Percentiles rank a stretch among this genome's conserved stretches.
Conservation (phyloP, 2,797 vertebrate genomes). For the Bovichtus variegatus region DNA sequence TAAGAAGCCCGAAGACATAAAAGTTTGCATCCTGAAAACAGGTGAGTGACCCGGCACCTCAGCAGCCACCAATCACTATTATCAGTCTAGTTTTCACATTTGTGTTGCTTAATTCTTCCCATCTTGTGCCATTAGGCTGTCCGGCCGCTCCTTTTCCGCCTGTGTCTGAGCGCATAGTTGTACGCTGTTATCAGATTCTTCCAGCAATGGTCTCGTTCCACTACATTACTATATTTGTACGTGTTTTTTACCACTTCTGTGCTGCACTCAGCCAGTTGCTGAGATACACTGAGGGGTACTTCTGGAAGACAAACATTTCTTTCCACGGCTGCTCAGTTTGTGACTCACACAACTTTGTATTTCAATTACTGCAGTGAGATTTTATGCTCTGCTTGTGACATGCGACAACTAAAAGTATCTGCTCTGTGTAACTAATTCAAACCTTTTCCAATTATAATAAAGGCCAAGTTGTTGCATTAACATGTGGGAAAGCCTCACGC, state of each 20-base stretch:
- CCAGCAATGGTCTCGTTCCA: conserved; percentile 25
- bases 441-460: not conserved
- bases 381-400: not conserved
- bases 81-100: not conserved
- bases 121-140: not conserved
- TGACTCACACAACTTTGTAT: conserved; percentile 49
- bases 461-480: not conserved
- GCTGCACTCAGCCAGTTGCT: conserved; percentile 43
- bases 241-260: conserved; percentile 53
- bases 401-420: not conserved
- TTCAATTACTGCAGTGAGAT: conserved; percentile 9
- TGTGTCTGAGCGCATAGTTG: conserved; percentile 51
- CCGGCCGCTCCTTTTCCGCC: not conserved
- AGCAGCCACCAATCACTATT: not conserved
- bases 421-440: not conserved
- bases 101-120: not conserved
- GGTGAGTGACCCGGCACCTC: conserved; percentile 63
- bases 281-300: conserved; percentile 35
- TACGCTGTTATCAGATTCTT: conserved; percentile 65
- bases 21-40: conserved; percentile 41
- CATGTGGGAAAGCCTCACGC: not conserved
- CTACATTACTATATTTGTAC: conserved; percentile 82
- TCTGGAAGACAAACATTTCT: conserved; percentile 52
- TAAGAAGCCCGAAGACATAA: not conserved
- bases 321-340: conserved; percentile 35